Evolutionary conservation across 2,113 vertebrate species (phyloP), one percentile per base, ranked within the genome.

Genomic region (Oryzias woworae): DNA sequence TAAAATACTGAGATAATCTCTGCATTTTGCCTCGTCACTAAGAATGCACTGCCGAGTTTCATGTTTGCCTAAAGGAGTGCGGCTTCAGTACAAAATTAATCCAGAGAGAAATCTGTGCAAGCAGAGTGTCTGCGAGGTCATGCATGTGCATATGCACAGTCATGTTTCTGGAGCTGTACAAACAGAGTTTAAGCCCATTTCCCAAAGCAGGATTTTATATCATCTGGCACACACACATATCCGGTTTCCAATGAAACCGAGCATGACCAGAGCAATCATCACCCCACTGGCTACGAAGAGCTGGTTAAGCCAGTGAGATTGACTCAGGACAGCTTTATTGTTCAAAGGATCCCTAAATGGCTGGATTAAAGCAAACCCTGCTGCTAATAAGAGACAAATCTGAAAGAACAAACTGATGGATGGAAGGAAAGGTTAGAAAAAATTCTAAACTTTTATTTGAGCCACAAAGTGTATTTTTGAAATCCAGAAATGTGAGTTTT

Each of bases 241-340:
- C 75, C 77, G 75, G 77, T 20, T 6, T 59, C 80, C 86, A 83
- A 59, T 81, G 66, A 83, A 80, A 80, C 17, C 43, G 47, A 61
- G 42, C 43, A 6, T 24, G 58, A 79, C 57, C 4, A 0, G 24
- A 57, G 49, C 42, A 23, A 14, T 17, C 1, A 17, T 56, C 12
- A 47, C 71, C 55, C 43, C 14, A 83, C 71, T 83, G 73, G 80
- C 69, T 75, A 52, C 42, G 64, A 85, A 78, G 77, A 74, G 58
- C 58, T 49, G 45, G 56, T 80, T 83, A 75, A 84, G 72, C 43
- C 15, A 45, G 43, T 7, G 50, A 82, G 80, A 81, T 80, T 83
- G 77, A 82, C 50, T 77, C 47, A 41, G 60, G 85, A 84, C 81
- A 84, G 78, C 62, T 82, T 87, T 77, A 72, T 77, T 82, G 53